phyloP scores from a whole-genome alignment of 2,888 invertebrate genomes.

The Zhuqinia jingwanae region DNA sequence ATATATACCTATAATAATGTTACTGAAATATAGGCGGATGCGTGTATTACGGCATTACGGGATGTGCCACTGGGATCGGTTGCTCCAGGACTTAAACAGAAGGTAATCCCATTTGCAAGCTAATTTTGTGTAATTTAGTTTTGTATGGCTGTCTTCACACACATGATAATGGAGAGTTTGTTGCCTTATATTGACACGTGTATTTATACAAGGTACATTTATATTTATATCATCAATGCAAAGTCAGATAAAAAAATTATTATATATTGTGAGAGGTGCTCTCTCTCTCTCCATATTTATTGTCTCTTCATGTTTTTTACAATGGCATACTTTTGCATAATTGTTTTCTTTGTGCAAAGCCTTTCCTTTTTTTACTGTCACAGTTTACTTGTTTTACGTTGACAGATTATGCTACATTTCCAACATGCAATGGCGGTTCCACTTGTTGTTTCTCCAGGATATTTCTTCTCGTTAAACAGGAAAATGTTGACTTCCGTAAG shows the following conservation, averaged over 20 bases:
- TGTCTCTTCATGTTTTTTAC: no score
- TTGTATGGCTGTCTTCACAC: no score
- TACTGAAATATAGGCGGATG: constrained; percentile 41
- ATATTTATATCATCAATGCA: no score
- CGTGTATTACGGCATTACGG: constrained; percentile 56
- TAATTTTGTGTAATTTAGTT: not conserved
- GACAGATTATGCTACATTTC: constrained; percentile 56
- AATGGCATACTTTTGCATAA: no score
- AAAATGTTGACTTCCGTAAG: constrained; percentile 59
- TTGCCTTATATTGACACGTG: no score
- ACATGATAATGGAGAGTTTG: no score
- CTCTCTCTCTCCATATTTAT: no score
- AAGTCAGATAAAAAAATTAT: no score
- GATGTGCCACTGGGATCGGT: constrained; percentile 52
- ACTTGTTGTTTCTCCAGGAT: constrained; percentile 50
- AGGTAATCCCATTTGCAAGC: not conserved
- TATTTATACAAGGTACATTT: no score
- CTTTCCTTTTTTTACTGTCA: no score
- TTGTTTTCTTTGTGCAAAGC: no score
- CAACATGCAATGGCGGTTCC: constrained; percentile 62
- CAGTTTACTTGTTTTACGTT: not conserved
- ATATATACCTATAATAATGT: not conserved
- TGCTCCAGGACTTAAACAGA: constrained; percentile 42
- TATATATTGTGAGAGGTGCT: no score
- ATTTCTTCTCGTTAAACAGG: constrained; percentile 56